Evolutionary conservation across 2,797 vertebrate genomes (phyloP).

Genomic region (Anas georgica): DNA sequence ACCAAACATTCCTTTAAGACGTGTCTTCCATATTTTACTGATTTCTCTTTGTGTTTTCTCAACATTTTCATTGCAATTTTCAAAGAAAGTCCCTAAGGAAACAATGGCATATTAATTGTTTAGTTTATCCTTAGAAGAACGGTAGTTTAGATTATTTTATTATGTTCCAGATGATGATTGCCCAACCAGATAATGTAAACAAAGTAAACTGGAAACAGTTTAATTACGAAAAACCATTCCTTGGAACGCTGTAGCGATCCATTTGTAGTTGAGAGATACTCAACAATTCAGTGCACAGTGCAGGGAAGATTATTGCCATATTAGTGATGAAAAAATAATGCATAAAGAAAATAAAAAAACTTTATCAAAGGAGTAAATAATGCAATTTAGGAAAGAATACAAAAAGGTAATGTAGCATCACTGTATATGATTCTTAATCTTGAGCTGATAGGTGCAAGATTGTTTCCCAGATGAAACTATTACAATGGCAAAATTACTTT

Average conservation of each 20-base stretch:
- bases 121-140: slow-evolving; percentile 49
- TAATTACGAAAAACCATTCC: slow-evolving; percentile 55
- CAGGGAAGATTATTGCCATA: neutral
- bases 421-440: neutral
- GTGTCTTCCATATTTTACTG: neutral
- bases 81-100: slow-evolving; percentile 43
- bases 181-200: slow-evolving; percentile 70
- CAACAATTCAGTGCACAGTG: neutral
- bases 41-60: neutral
- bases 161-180: slow-evolving; percentile 53
- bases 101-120: slow-evolving; percentile 49
- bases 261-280: slow-evolving; percentile 55
- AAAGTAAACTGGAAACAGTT: slow-evolving; percentile 63
- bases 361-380: neutral
- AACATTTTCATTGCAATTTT: slow-evolving; percentile 4
- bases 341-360: neutral
- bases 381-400: neutral
- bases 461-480: neutral
- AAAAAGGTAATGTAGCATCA: neutral
- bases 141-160: slow-evolving; percentile 64
- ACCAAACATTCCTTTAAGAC: neutral
- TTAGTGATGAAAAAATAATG: neutral
- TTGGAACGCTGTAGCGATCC: slow-evolving; percentile 31
- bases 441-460: neutral
- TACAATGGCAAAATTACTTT: neutral